A percentile compares a stretch with the other conserved stretches of the same genome.
Conservation (phyloP, 2,113 vertebrate species). For the Ascaphus truei region DNA sequence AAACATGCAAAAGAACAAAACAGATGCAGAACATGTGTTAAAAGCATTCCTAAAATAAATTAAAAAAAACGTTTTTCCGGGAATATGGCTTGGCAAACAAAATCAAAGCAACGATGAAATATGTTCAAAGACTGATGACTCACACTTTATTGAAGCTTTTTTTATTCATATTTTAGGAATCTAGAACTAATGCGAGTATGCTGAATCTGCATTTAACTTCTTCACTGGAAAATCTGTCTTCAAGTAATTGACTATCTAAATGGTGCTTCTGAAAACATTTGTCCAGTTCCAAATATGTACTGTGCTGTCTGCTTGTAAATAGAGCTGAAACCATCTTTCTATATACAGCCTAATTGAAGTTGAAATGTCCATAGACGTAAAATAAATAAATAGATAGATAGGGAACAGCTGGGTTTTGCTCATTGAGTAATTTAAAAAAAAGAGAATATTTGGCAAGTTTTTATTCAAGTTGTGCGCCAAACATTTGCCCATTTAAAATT, state of each 20-base stretch:
- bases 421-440: background rate
- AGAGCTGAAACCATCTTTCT: conserved; percentile 4
- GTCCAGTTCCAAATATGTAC: conserved; percentile 8
- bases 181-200: conserved; percentile 1
- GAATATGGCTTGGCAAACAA: too few species aligned
- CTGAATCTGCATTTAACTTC: conserved; percentile 11
- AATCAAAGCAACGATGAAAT: background rate
- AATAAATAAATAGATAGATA: too few species aligned
- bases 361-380: conserved; percentile 11
- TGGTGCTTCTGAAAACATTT: conserved; percentile 4
- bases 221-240: background rate
- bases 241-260: conserved; percentile 13
- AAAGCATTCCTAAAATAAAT: too few species aligned
- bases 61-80: too few species aligned
- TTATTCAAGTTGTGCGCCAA: background rate
- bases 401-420: conserved; percentile 1
- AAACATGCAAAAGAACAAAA: too few species aligned
- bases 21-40: too few species aligned
- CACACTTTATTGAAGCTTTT: background rate
- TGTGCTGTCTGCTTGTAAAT: conserved; percentile 3
- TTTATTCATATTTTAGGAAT: background rate
- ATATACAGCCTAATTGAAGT: conserved; percentile 9
- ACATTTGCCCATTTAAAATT: background rate
- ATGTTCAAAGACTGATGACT: background rate
- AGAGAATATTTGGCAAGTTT: background rate